A percentile compares a stretch with the other conserved stretches of the same genome.
Conservation (phyloP, 1,140 invertebrate species). For the Trichoplusia ni region DNA sequence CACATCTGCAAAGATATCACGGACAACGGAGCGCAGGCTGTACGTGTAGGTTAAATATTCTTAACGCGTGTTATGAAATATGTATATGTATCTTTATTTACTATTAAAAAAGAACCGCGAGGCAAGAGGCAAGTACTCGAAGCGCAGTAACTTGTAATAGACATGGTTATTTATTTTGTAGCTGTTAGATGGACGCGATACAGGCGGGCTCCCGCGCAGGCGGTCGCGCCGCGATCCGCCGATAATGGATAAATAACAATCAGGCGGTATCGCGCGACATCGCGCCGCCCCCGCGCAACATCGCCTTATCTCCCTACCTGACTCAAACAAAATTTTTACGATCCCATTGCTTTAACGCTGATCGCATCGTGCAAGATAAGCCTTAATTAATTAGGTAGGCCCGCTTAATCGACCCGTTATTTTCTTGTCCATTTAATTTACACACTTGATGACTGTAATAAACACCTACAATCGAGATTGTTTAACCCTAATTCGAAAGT, state of each 20-base stretch:
- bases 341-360: slow-evolving; percentile 45
- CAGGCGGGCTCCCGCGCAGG: slow-evolving; percentile 42
- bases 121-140: background rate
- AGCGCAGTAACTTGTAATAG: slow-evolving; percentile 20
- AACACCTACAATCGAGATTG: slow-evolving; percentile 48
- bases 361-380: slow-evolving; percentile 50
- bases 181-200: slow-evolving; percentile 18
- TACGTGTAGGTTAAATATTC: background rate
- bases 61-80: background rate
- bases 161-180: slow-evolving; percentile 22
- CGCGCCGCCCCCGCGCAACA: slow-evolving; percentile 37
- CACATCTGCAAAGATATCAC: slow-evolving; percentile 6
- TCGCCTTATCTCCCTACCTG: slow-evolving; percentile 47
- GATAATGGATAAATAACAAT: slow-evolving; percentile 66
- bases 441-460: slow-evolving; percentile 53
- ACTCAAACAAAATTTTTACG: slow-evolving; percentile 51
- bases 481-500: slow-evolving; percentile 39
- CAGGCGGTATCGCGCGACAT: slow-evolving; percentile 56
- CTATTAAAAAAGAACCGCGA: background rate
- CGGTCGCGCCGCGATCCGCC: slow-evolving; percentile 40
- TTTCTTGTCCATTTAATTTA: slow-evolving; percentile 56
- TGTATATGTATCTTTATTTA: background rate
- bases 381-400: slow-evolving; percentile 61
- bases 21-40: background rate
- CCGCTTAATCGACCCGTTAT: slow-evolving; percentile 55